Conservation (phyloP, 2,113 vertebrate genomes). For the Cathartes aura region DNA sequence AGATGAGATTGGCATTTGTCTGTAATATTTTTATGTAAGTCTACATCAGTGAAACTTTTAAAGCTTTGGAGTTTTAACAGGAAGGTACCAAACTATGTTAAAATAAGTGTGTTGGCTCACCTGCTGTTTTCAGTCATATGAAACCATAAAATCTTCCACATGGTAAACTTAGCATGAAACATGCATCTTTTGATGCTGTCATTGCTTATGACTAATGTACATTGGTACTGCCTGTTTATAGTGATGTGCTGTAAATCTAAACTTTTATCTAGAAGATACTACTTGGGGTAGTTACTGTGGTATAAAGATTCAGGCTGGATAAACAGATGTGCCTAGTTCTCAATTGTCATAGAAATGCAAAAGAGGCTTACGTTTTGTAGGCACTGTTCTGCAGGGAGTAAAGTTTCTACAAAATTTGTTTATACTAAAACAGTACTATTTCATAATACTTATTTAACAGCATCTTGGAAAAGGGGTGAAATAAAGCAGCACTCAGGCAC, state of each 20-base stretch:
- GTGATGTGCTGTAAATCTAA: neutral
- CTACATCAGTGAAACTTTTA: neutral
- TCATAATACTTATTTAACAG: too few relatives aligned
- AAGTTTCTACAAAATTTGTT: neutral
- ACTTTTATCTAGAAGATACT: neutral
- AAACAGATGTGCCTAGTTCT: neutral
- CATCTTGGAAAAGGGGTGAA: neutral
- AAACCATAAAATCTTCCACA: neutral
- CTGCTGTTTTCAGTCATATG: neutral
- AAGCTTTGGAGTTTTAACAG: conserved; percentile 18
- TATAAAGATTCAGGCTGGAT: neutral
- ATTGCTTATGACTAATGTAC: neutral
- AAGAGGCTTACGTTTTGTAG: neutral
- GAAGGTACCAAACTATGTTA: neutral
- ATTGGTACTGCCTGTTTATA: neutral
- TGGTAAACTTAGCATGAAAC: neutral
- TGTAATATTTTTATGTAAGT: conserved; percentile 38
- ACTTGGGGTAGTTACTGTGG: neutral
- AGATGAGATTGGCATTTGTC: conserved; percentile 11
- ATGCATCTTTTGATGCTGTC: neutral
- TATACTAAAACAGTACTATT: neutral
- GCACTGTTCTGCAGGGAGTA: neutral
- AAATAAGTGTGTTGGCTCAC: conserved; percentile 27
- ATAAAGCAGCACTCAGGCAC: neutral
- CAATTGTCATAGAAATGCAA: neutral